Conservation (phyloP, 2,888 invertebrate genomes). For the Drosophila kokeensis region DNA sequence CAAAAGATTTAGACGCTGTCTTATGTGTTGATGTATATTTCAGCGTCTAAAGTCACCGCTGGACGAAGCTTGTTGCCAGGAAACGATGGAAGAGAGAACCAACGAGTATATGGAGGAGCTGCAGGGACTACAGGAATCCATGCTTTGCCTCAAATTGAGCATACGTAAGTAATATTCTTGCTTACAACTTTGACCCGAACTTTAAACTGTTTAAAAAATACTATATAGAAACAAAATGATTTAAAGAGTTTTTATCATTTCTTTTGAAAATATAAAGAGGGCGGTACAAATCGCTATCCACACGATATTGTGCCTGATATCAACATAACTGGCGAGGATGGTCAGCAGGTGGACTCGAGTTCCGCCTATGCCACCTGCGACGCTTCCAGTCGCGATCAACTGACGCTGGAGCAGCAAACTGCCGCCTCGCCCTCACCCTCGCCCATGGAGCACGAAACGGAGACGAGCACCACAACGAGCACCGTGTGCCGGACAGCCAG, state of each 20-base stretch:
- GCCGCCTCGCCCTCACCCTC: constrained; percentile 62
- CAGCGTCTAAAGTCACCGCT: constrained; percentile 77
- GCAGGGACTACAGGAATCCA: constrained; percentile 77
- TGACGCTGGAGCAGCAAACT: constrained; percentile 76
- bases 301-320: constrained; percentile 82
- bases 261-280: constrained; percentile 62
- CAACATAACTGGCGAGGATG: constrained; percentile 83
- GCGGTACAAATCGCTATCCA: constrained; percentile 65
- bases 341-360: constrained; percentile 61
- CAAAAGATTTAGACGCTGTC: neutral
- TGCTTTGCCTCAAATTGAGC: constrained; percentile 78
- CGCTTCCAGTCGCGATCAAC: constrained; percentile 59
- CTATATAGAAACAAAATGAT: neutral
- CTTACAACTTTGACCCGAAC: neutral
- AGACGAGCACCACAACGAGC: constrained; percentile 69
- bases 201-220: neutral
- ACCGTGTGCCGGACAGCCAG: constrained; percentile 59
- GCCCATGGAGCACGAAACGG: constrained; percentile 72
- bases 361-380: constrained; percentile 53
- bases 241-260: neutral
- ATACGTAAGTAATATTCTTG: constrained; percentile 73
- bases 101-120: constrained; percentile 80
- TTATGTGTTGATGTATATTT: constrained; percentile 4
- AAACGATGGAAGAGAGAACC: constrained; percentile 81
- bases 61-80: constrained; percentile 83